Conservation (phyloP, 53 echinoderm and acorn worm species). For the Pentamera pediparva region DNA sequence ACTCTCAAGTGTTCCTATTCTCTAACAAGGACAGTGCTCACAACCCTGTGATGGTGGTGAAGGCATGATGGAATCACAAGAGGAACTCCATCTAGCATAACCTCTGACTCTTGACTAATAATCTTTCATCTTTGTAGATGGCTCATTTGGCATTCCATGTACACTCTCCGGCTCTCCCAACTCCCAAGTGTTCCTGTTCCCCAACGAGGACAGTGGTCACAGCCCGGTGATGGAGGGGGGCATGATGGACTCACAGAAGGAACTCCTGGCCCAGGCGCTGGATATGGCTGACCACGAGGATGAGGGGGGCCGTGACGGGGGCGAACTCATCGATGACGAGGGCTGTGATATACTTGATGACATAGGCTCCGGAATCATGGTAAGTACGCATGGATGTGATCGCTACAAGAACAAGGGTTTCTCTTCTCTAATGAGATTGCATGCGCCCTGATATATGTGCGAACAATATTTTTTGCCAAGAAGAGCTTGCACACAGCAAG, state of each 20-base stretch:
- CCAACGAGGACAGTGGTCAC: slow-evolving; percentile 42
- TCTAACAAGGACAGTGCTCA: no score
- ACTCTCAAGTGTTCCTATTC: no score
- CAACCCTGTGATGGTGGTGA: no score
- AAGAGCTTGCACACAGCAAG: no score
- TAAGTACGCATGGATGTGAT: no score
- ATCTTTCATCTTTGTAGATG: not conserved
- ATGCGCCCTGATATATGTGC: no score
- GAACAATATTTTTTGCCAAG: no score
- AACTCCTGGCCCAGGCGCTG: slow-evolving; percentile 11
- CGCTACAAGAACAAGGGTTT: no score
- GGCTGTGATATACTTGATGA: slow-evolving; percentile 93
- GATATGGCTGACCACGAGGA: slow-evolving; percentile 18
- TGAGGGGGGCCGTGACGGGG: not conserved
- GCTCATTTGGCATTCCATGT: slow-evolving; percentile 37
- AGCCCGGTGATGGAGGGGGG: not conserved
- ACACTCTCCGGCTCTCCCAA: slow-evolving; percentile 43
- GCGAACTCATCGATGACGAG: slow-evolving; percentile 70
- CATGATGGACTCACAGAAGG: slow-evolving; percentile 8
- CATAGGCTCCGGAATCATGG: slow-evolving; percentile 81
- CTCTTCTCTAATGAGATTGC: no score
- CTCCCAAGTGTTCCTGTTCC: slow-evolving; percentile 68
- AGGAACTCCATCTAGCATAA: no score
- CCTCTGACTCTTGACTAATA: not conserved
- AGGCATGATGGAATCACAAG: no score